Evolutionary conservation across 2,113 vertebrate species (phyloP), one percentile per base, ranked within the genome.

Genomic region (Lagenorhynchus albirostris): DNA sequence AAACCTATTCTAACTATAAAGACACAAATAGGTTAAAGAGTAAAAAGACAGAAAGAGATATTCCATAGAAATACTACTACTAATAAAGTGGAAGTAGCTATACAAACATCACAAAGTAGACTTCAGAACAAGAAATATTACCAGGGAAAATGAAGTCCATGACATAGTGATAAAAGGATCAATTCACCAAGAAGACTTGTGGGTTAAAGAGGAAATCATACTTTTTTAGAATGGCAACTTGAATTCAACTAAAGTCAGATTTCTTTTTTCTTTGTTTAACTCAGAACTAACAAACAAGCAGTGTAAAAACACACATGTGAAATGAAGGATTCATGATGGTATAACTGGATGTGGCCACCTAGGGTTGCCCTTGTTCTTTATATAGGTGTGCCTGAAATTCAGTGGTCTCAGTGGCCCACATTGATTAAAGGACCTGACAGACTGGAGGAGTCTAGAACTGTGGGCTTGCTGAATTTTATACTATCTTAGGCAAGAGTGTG

Each of bases 1-100:
- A 50, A 94, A 94, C 9, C 71, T 67, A 83, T 60, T 25, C 55
- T 82, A 91, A 91, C 65, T 60, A 96, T 3, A 89, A 83, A 94
- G 74, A 65, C 15, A 33, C 2, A 90, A 47, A 70, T 14, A 87
- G 12, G 36, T 36, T 86, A 68, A 83, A 53, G 41, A 47, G 25
- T n/a, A 21, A 76, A 96, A 83, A 33, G 20, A 79, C 5, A 58
- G n/a, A 60, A 68, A 76, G 55, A 63, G 23, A 94, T 18, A 73
- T 23, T 1, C 12, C 44, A 88, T 23, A 68, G 5, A 82, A 58
- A 73, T 20, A 36, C 18, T 60, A 31, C 18, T 26, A 60, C 23
- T 25, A 38, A 53, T 87, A 65, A 87, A 86, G 18, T 6, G 5
- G 9, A 74, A 58, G 44, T 83, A 13, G 13, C 17, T 62, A 26